Evolutionary conservation across 2,113 vertebrate genomes (phyloP), one percentile per base, ranked within the genome.

Genomic region (Solea senegalensis): DNA sequence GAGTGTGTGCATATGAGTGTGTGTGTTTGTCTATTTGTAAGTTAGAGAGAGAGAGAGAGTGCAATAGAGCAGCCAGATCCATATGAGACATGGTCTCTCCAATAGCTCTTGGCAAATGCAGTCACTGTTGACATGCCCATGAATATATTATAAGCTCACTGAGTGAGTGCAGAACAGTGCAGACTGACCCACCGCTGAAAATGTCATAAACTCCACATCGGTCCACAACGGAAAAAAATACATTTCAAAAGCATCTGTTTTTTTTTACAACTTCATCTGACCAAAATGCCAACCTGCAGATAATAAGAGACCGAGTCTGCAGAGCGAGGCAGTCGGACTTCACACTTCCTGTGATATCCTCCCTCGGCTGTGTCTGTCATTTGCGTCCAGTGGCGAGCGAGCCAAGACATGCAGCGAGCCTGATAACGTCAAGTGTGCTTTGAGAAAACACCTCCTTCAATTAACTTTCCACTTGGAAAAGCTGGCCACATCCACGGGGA

Each of bases 391-490:
- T 11, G 6, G 14, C 5, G 34, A 34, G 34, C 40, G 45, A 53
- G 46, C 44, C 45, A 5, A 11, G 53, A 57, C 41, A n/a, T 45
- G 4, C 9, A 66, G 53, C 53, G 14, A 8, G 72, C 49, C 61
- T 65, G 69, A 56, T 62, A 57, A 69, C 69, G 43, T 9, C 61
- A 66, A 66, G 58, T 16, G 60, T 57, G 45, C 44, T 48, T 21
- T 58, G 72, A 34, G 9, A 69, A 75, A 84, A 65, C 67, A 50
- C 63, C 52, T 76, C 65, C 58, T 51, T 74, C 72, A 88, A 83
- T 89, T 83, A 90, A 89, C 76, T 82, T 83, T 80, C 78, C 69
- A 48, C 63, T 8, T 52, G 48, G 59, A 53, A 72, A 82, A 64
- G 69, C 13, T 56, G 56, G 69, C 46, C 51, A 1, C 69, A 40